Percentiles rank a stretch among this genome's conserved stretches.
These are phyloP conservation scores for Leptinotarsa peninsularis DNA, from an alignment of 2,888 invertebrate species.

Conservation along the genomic window DNA sequence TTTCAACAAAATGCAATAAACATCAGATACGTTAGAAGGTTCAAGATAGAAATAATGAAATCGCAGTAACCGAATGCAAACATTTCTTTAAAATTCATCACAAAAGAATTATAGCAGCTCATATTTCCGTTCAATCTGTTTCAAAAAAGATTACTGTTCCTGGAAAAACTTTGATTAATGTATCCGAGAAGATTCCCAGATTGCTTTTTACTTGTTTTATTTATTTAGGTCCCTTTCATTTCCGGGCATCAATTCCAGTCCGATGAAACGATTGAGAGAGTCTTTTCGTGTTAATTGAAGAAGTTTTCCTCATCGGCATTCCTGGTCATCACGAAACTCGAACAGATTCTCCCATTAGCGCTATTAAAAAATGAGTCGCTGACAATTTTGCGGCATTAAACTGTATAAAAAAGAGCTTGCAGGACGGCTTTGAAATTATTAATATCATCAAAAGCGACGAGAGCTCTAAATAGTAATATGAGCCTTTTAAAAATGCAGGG, in stretches of 20 bases:
- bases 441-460: conserved; percentile 17
- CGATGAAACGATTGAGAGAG: conserved; percentile 26
- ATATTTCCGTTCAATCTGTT: conserved; percentile 23
- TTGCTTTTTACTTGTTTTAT: conserved; percentile 25
- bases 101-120: conserved; percentile 10
- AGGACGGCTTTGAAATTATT: conserved; percentile 11
- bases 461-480: not conserved
- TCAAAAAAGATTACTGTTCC: not conserved
- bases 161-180: conserved; percentile 24
- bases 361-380: conserved; percentile 14
- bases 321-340: not conserved
- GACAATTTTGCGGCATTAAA: not conserved
- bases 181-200: conserved; percentile 22
- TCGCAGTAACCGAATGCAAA: not conserved
- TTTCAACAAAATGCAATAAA: no score
- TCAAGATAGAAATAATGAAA: no score
- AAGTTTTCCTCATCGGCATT: conserved; percentile 15
- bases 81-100: conserved; percentile 8
- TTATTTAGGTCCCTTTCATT: conserved; percentile 22
- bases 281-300: conserved; percentile 23
- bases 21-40: no score
- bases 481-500: not conserved
- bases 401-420: conserved; percentile 5
- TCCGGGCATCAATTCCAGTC: conserved; percentile 21
- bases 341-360: conserved; percentile 10